phyloP scores from a whole-genome alignment of 2,797 vertebrate genomes.

The Hydrophis major region DNA sequence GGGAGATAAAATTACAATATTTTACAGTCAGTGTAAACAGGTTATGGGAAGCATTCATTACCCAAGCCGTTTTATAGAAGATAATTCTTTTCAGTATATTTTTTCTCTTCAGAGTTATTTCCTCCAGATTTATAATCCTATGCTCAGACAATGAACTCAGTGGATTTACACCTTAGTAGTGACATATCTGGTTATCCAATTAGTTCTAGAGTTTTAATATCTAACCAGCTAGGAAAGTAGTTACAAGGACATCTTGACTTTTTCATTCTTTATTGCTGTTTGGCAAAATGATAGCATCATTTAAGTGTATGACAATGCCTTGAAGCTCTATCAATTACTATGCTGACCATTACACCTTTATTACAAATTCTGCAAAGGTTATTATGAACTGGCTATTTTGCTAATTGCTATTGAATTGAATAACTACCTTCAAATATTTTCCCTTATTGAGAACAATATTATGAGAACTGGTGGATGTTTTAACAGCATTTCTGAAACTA shows the following conservation, averaged over 20 bases:
- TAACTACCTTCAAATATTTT: not conserved
- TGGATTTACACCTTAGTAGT: not conserved
- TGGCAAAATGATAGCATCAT: not conserved
- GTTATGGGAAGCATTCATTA: not conserved
- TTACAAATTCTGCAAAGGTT: not conserved
- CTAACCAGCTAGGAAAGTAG: not conserved
- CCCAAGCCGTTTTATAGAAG: not conserved
- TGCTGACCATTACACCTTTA: not conserved
- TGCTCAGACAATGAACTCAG: not conserved
- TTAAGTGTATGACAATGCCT: not conserved
- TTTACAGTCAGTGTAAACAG: not conserved
- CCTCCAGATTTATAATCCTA: not conserved
- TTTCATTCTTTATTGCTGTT: not conserved
- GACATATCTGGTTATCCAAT: not conserved
- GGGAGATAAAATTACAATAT: not conserved
- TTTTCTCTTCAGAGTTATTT: not conserved
- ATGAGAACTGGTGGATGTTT: not conserved
- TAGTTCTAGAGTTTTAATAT: not conserved
- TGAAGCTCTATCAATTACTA: not conserved
- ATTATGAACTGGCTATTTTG: not conserved
- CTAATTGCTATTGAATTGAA: not conserved
- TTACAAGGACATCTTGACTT: slow-evolving; percentile 4
- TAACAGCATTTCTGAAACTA: not conserved
- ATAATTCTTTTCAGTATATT: not conserved
- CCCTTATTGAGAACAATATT: not conserved